Base-by-base conservation (phyloP, 2,888 invertebrate genomes). In the Drosophila anomalata region DNA sequence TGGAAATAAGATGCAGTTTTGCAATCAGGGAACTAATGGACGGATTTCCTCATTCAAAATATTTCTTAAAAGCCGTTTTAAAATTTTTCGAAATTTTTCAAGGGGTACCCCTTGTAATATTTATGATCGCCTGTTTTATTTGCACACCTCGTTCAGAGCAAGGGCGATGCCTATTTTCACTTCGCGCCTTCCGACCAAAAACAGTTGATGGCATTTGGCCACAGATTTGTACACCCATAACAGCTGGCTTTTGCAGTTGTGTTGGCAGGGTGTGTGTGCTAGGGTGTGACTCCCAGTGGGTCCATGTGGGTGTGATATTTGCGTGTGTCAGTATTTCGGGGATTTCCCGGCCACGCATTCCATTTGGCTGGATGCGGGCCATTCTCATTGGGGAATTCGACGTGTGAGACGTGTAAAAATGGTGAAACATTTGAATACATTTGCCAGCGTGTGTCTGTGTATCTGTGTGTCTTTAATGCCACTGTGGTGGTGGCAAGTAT, bases 351-450 rank as follows among this genome's bases (percentile, higher is more conserved):
- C 41, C 41, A 24, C 54, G 29, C 41, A 41, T 14, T 48, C 48
- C 26, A 39, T 39, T 36, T 36, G 36, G 7, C 51, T n/a, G 20
- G 17, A 33, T 51, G 20, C 11, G 33, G 12, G 20, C 12, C 53
- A 47, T 46, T 9, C 44, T 44, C 44, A 11, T 44, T 6, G 61
- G 72, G 72, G 66, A 67, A 51, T 71, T 52, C 44, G 17, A n/a
- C 60, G 68, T 70, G 59, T 60, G 73, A 60, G 60, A 47, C 60
- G 56, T 62, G 62, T 68, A 59, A 67, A 62, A 67, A 62, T 67
- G 59, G 52, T 62, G 59, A 70, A 72, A 62, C 63, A 72, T 69
- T 72, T 62, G 62, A 62, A 62, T 58, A 53, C 41, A 58, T 52
- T 41, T 51, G 14, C 3, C 12, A 29, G 8, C 48, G 42, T 14